Base-by-base conservation (phyloP, 2,113 vertebrate species). In the Sander vitreus region DNA sequence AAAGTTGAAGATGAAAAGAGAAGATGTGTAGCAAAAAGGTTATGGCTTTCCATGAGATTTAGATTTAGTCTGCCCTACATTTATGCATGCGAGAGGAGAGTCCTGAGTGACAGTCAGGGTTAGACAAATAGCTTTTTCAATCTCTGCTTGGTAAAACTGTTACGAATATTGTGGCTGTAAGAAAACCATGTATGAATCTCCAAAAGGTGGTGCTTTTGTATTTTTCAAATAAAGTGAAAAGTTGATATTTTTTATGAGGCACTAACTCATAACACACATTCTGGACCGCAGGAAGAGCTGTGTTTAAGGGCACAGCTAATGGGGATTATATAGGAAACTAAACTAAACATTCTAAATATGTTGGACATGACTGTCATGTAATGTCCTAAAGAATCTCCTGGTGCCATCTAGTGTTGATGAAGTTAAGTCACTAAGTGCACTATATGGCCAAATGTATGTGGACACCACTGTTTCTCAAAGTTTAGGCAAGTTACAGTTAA, bases 351-450 rank as follows among this genome's bases (percentile, higher is more conserved):
- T 33, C 33, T 33, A 33, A 33, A 33, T 33, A 33, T 33, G 5
- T 33, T 33, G 33, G 33, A 33, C 2, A 43, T 12, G 4, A 8
- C 18, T 33, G 9, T 0, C 13, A 14, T 13, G 1, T 55, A 3
- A 48, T 39, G 18, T 55, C 30, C 45, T 6, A 21, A 62, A n/a
- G 4, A 51, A 71, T 51, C 50, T 43, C 12, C 51, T 85, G 77
- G 80, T 89, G 83, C 87, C 85, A 84, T 76, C 87, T 85, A 77
- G 80, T 84, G 89, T 15, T 5, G 7, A 10, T 16, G 43, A 51
- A 19, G 58, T 54, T 19, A 71, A 48, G 6, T 62, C 7, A 54
- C 8, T 5, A 14, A 21, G 10, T 18, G 15, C 27, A 50, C 53
- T n/a, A 36, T 36, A 23, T 36, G 45, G 14, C 11, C 60, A 11